phyloP scores from a whole-genome alignment of 2,888 invertebrate species.

The Chironomus tentans region DNA sequence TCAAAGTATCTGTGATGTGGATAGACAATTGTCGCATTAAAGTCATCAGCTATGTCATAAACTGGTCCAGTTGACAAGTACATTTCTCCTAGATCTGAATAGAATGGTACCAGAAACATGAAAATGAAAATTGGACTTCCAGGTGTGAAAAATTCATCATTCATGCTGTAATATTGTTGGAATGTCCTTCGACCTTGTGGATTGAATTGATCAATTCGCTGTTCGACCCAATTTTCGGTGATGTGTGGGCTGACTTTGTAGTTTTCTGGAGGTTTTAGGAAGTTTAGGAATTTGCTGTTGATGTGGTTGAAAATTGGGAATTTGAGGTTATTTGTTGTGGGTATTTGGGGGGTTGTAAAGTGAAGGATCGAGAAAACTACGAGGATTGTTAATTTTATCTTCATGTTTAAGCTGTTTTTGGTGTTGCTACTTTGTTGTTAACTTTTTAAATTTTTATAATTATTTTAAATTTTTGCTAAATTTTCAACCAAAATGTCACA shows the following conservation, averaged over 20 bases:
- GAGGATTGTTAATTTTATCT: too few relatives aligned
- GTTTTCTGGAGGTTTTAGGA: too few relatives aligned
- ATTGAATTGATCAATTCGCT: constrained; percentile 51
- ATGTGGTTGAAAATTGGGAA: too few relatives aligned
- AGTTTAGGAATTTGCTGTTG: too few relatives aligned
- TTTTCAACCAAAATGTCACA: too few relatives aligned
- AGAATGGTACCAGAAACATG: constrained; percentile 47
- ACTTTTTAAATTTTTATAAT: too few relatives aligned
- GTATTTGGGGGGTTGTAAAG: too few relatives aligned
- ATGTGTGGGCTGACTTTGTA: background rate
- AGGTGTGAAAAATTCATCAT: constrained; percentile 31
- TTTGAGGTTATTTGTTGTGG: too few relatives aligned
- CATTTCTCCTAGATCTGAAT: constrained; percentile 43
- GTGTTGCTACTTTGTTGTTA: too few relatives aligned
- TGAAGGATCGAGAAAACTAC: too few relatives aligned
- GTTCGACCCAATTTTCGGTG: constrained; percentile 43
- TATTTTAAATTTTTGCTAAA: too few relatives aligned
- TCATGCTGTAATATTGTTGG: constrained; percentile 39
- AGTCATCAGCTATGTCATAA: constrained; percentile 38
- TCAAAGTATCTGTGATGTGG: constrained; percentile 59
- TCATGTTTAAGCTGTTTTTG: too few relatives aligned
- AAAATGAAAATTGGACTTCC: constrained; percentile 41
- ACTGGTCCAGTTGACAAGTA: constrained; percentile 36
- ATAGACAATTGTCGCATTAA: constrained; percentile 46
- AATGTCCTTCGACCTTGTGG: constrained; percentile 46